Evolutionary conservation across 2,888 invertebrate species (phyloP), one percentile per base, ranked within the genome.

Genomic region (Xylophagus ater): DNA sequence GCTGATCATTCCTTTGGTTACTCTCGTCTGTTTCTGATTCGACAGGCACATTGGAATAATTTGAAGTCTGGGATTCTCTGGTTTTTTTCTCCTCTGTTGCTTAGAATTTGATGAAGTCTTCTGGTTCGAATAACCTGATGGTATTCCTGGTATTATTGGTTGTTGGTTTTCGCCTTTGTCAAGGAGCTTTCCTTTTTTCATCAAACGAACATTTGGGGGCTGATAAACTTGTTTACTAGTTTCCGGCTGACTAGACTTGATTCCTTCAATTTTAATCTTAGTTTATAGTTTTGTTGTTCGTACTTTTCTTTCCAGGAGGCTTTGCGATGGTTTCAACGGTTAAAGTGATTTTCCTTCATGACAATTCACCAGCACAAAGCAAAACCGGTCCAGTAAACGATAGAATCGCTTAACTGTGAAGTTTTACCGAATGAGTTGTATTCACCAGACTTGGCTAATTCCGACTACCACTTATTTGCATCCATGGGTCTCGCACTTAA

Each of bases 271-370:
- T 49, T 76, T 74, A 53, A 72, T 71, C 43, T 69, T 68, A 33
- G 74, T 75, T 44, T 87, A 72, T 26, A 74, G 68, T 25, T 79
- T 81, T 53, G 82, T 81, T 41, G 74, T 32, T 68, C 67, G 1
- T 74, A 66, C 51, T 66, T 75, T 9, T 78, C 80, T 61, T 85
- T 83, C 89, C 90, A 93, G 37, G 59, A 59, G 20, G 86, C 79
- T 46, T n/a, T n/a, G n/a, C n/a, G n/a, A n/a, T n/a, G n/a, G n/a
- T n/a, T n/a, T n/a, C n/a, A n/a, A n/a, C n/a, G n/a, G n/a, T n/a
- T n/a, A n/a, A n/a, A n/a, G n/a, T n/a, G n/a, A n/a, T n/a, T n/a
- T n/a, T n/a, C n/a, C n/a, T n/a, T n/a, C n/a, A n/a, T n/a, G n/a
- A n/a, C n/a, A n/a, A n/a, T n/a, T n/a, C n/a, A n/a, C n/a, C n/a